Percentiles rank a stretch among this genome's conserved stretches.
Evolutionary conservation across 2,113 vertebrate genomes (phyloP).

Genomic region (Hyla sarda): DNA sequence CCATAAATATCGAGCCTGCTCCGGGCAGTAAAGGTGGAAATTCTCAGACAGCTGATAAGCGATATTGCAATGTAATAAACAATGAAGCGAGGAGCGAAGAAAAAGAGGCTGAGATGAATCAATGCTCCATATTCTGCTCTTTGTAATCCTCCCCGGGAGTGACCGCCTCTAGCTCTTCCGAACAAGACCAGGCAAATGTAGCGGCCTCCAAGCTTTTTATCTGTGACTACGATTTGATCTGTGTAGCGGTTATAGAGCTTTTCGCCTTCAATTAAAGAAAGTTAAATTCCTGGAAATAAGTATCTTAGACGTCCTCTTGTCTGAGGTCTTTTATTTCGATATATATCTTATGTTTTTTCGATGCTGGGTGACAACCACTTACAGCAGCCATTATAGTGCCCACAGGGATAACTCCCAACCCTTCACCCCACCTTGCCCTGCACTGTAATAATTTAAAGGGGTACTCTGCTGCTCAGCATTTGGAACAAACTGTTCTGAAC

Average conservation of each 20-base stretch:
- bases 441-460: not conserved
- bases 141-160: not conserved
- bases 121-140: not conserved
- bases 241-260: not conserved
- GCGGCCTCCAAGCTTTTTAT: not conserved
- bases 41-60: constrained; percentile 51
- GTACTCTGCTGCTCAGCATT: no score
- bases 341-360: not conserved
- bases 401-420: not conserved
- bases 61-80: constrained; percentile 27
- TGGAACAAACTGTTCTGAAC: no score
- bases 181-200: constrained; percentile 3
- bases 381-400: not conserved
- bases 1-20: not conserved
- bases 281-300: not conserved
- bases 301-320: not conserved
- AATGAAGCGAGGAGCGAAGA: not conserved
- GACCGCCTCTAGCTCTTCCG: not conserved
- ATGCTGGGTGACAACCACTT: no score
- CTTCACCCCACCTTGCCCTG: not conserved
- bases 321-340: not conserved
- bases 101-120: not conserved
- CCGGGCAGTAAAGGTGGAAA: constrained; percentile 24
- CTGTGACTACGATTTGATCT: not conserved
- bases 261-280: not conserved